Conservation (phyloP, 2,797 vertebrate genomes). For the Halcyon leucocephala region DNA sequence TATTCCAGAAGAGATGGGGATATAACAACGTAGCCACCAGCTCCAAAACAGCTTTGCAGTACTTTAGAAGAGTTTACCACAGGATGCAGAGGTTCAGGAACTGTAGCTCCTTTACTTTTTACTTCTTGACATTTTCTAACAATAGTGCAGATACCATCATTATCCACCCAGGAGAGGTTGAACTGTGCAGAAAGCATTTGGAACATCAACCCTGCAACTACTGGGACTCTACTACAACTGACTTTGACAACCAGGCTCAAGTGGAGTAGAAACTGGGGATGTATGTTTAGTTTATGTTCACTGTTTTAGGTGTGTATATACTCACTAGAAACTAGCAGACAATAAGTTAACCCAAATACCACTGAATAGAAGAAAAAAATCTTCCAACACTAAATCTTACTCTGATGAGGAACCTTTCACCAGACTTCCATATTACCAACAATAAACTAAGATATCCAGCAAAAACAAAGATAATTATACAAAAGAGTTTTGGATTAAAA, state of each 20-base stretch:
- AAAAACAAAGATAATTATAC: not conserved
- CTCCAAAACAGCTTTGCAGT: not conserved
- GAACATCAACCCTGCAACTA: not conserved
- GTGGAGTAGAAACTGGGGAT: not conserved
- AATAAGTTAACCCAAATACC: not conserved
- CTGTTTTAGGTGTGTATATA: accelerated
- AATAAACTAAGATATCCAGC: not conserved
- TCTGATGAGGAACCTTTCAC: not conserved
- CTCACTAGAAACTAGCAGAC: not conserved
- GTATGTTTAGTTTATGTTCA: accelerated
- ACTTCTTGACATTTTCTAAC: not conserved
- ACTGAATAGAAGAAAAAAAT: not conserved
- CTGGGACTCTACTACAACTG: not conserved
- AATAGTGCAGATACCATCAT: not conserved
- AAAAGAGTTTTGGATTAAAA: not conserved
- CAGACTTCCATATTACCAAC: not conserved
- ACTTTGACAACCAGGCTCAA: not conserved
- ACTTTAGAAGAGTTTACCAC: not conserved
- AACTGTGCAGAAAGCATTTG: not conserved
- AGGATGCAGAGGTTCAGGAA: not conserved
- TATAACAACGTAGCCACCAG: not conserved
- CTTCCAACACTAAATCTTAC: not conserved
- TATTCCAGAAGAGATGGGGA: not conserved
- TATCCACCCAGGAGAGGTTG: not conserved
- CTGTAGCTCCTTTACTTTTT: not conserved